Percentiles rank a stretch among this genome's conserved stretches.
These are phyloP conservation scores for Argyrosomus japonicus DNA, from an alignment of 2,113 vertebrate genomes.

Conservation along the genomic window DNA sequence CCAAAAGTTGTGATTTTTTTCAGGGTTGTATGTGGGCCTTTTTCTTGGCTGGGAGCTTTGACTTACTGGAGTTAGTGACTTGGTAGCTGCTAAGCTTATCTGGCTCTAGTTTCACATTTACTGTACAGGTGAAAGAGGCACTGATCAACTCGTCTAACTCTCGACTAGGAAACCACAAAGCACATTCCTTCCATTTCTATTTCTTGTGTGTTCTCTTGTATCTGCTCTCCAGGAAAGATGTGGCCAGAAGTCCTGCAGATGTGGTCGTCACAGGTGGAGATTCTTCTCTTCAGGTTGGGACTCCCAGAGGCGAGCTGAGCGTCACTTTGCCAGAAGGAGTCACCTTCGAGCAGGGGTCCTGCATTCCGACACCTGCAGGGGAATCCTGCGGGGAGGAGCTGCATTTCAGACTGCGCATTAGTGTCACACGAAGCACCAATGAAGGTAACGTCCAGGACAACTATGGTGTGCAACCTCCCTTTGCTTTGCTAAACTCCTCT, in stretches of 20 bases:
- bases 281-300: conserved; percentile 76
- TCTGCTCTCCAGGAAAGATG: conserved; percentile 75
- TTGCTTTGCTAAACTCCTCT: neutral
- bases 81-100: neutral
- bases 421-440: conserved; percentile 57
- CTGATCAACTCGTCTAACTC: neutral
- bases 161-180: neutral
- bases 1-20: neutral
- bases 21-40: too few species aligned
- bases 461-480: neutral
- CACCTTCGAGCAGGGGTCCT: conserved; percentile 84
- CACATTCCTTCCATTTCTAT: neutral
- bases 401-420: conserved; percentile 87
- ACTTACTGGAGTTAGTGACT: too few species aligned
- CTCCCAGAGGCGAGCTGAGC: conserved; percentile 64
- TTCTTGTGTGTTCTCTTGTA: neutral
- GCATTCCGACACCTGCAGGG: conserved; percentile 79
- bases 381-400: conserved; percentile 82
- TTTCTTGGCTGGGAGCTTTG: too few species aligned
- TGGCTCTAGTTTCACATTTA: neutral
- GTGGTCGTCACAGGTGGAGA: conserved; percentile 80
- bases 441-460: conserved; percentile 70
- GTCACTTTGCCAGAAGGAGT: conserved; percentile 86
- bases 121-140: neutral
- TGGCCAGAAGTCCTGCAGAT: conserved; percentile 69